A percentile compares a stretch with the other conserved stretches of the same genome.
Evolutionary conservation across 2,113 vertebrate species (phyloP).

Genomic region (Ceyx margarethae): DNA sequence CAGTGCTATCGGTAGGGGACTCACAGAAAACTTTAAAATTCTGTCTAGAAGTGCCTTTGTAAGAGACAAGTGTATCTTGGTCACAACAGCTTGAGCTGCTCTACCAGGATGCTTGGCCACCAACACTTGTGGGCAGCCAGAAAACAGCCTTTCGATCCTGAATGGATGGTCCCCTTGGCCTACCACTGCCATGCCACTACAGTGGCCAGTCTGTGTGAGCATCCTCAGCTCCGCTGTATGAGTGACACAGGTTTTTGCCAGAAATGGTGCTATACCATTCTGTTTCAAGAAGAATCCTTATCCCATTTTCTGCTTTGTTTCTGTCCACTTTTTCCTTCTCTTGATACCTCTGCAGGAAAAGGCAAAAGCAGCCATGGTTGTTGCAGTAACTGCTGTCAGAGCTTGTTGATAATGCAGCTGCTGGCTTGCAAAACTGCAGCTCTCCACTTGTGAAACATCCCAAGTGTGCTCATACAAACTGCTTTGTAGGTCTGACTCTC

Average conservation of each 20-base stretch:
- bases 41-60: not conserved
- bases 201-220: not conserved
- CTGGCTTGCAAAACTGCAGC: not conserved
- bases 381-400: not conserved
- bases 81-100: not conserved
- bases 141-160: fast-evolving
- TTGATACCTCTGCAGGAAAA: not conserved
- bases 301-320: not conserved
- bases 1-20: not conserved
- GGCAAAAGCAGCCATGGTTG: not conserved
- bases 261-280: not conserved
- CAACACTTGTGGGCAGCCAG: not conserved
- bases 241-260: not conserved
- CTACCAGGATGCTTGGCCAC: not conserved
- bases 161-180: not conserved
- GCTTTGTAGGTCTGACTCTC: not conserved
- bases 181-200: not conserved
- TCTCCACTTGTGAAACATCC: not conserved
- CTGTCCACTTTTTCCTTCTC: not conserved
- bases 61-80: not conserved
- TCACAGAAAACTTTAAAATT: not conserved
- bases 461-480: not conserved
- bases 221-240: not conserved
- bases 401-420: not conserved
- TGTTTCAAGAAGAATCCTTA: not conserved